Conservation (phyloP, 2,113 vertebrate genomes). For the Oreotragus oreotragus region DNA sequence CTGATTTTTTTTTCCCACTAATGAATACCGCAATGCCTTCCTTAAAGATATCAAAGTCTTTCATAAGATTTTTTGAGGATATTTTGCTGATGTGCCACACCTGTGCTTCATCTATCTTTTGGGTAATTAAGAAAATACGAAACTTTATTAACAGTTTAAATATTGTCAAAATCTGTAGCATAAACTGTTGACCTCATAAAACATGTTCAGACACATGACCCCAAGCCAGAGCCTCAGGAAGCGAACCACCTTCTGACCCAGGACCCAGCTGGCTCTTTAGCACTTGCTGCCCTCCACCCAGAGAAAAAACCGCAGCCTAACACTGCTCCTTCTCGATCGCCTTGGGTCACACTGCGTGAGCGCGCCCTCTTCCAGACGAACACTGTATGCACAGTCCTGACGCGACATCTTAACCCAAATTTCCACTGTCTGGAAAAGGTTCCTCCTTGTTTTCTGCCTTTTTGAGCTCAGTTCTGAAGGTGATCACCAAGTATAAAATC, state of each 20-base stretch:
- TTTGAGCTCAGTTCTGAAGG: not conserved
- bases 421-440: not conserved
- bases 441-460: not conserved
- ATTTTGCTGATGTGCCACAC: not conserved
- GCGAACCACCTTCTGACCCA: not conserved
- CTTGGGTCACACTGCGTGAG: too few species aligned
- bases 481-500: not conserved
- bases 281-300: not conserved
- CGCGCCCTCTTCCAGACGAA: not conserved
- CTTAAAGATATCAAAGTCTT: not conserved
- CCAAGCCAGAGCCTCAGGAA: not conserved
- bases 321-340: accelerated
- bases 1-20: not conserved
- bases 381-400: not conserved
- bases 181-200: not conserved
- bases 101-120: not conserved
- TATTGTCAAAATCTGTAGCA: not conserved
- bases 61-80: not conserved
- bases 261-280: not conserved
- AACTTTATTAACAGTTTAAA: not conserved
- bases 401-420: not conserved
- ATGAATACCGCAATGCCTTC: not conserved
- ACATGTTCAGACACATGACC: not conserved
- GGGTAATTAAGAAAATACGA: not conserved
- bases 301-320: too few species aligned